Evolutionary conservation across 2,888 invertebrate species (phyloP), one percentile per base, ranked within the genome.

Genomic region (Campoletis raptor): DNA sequence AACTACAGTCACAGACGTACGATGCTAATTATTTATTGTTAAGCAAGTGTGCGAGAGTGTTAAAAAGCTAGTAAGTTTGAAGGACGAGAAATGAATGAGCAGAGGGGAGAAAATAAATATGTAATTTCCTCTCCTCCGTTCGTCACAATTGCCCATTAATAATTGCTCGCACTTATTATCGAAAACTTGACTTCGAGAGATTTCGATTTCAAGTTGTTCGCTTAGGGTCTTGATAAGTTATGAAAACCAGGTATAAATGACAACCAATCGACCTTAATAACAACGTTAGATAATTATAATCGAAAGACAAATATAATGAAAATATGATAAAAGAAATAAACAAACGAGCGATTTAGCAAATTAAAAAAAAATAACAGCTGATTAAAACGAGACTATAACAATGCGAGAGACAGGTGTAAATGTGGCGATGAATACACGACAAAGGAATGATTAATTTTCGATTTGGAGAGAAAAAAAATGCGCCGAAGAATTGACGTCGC

Each of bases 401-500:
- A 79, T 66, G 66, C 69, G 73, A 83, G 42, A 61, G 66, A 83
- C 54, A 40, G 76, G 57, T 84, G 73, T 69, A 70, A 77, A 66
- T 66, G 72, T 66, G 61, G 81, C 64, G 57, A 67, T 45, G 69
- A 24, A 69, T 61, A 69, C 76, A 52, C 76, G 54, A 76, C n/a
- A 72, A 69, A 70, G 61, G 74, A 61, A 72, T 9, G 18, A 48
- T 79, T 79, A 8, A 52, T 54, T 77, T 24, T 52, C 52, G 52
- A 81, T 83, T 81, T 61, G 66, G 57, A 66, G 64, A 40, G 54
- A 72, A 81, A 77, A 70, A 76, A 79, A 77, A 86, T 74, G 81
- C 91, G 91, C 91, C 91, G 90, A 92, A 90, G 90, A 90, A 90
- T 90, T 90, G 88, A 90, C 84, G 85, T 86, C 88, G 89, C 88